Base-by-base conservation (phyloP, 2,113 vertebrate species). In the Sus scrofa region DNA sequence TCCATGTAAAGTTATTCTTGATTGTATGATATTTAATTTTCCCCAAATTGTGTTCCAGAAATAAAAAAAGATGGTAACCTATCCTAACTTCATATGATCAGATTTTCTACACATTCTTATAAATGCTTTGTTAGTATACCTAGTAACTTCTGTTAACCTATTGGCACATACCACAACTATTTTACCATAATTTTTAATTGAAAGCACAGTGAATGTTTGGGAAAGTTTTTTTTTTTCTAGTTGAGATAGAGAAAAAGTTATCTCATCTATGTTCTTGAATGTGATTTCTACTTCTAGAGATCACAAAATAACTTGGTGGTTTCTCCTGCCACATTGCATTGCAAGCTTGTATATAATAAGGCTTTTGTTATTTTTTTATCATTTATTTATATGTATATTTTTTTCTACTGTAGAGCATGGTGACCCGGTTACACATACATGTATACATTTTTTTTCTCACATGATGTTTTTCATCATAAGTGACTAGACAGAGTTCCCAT, bases 221-320 rank as follows among this genome's bases (percentile, higher is more conserved):
- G 6, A 63, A 16, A 56, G 7, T 0, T 39, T 2, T 27, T 26
- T 4, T 54, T 91, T 34, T 56, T 58, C n/a, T 74, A 30, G 5
- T 77, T 85, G 20, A 20, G 14, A 44, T 7, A 63, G 20, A 89
- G 27, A 18, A 85, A 94, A 24, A 81, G 77, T 75, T 3, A 95
- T 73, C 44, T 70, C 10, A 56, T 60, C 8, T 8, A 54, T 73
- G 15, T 18, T 95, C 18, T 67, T 89, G 15, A 95, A 54, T 7
- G 32, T 71, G 50, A 92, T 79, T 60, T 96, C 26, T 89, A 62
- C 22, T 96, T 93, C 8, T 75, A 68, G 4, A 32, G 18, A 93
- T 96, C 16, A 78, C 67, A 84, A 70, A 94, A 70, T 67, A 83
- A 34, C 22, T 16, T 90, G 18, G 56, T 73, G 7, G 1, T 73